Base-by-base conservation (phyloP, 23 tunicate genomes). In the Pegea sp. region DNA sequence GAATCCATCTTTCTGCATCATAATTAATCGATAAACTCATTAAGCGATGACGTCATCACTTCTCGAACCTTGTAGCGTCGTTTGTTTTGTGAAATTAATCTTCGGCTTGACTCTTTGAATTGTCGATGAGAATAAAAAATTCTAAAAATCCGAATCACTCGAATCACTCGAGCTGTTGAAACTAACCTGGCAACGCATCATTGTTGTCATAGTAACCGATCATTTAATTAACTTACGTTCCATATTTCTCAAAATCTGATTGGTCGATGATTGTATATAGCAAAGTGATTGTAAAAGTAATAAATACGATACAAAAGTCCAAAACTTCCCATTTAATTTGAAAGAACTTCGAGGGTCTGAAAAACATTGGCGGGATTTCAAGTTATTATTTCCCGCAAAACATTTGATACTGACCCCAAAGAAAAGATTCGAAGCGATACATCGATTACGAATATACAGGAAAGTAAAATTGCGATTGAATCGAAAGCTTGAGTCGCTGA, bases 1-100 rank as follows among this genome's bases (percentile, higher is more conserved):
- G 52, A 78, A 91, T 0, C 99, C 99, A 46, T 91, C 99, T 91
- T 91, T 91, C 91, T 91, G 66, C 1, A 44, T 27, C 57, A 8
- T 19, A 63, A n/a, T n/a, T n/a, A n/a, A n/a, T n/a, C n/a, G n/a
- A n/a, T n/a, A n/a, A n/a, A n/a, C n/a, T n/a, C n/a, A n/a, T n/a
- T n/a, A n/a, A n/a, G n/a, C n/a, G n/a, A n/a, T n/a, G n/a, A n/a
- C n/a, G n/a, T n/a, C n/a, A 44, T 43, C 0, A 0, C 33, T 46
- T 0, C 4, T 23, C 42, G 51, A 24, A 76, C 88, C 65, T 46
- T 63, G 61, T 87, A 87, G 56, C 97, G 51, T 48, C 97, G 43
- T 34, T 75, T 87, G 61, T 87, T 75, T 33, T 70, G 78, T 29
- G 97, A 76, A 7, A 87, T 34, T 4, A 68, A 76, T 48, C 57